These are phyloP conservation scores for Epicauta chinensis DNA, from an alignment of 1,140 invertebrate genomes.

Conservation along the genomic window DNA sequence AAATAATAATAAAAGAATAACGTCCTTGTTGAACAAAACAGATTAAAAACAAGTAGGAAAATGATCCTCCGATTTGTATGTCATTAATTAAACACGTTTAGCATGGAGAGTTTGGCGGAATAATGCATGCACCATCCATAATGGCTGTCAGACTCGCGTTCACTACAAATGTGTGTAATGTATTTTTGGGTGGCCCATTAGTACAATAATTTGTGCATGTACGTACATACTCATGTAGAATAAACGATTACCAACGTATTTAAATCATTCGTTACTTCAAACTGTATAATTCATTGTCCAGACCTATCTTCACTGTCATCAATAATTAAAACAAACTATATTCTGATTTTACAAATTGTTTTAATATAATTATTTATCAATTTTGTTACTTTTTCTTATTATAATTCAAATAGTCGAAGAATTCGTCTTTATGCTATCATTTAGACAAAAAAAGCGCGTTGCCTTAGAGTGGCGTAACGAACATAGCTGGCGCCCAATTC, in stretches of 20 bases:
- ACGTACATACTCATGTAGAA: constrained; percentile 22
- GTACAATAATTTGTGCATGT: constrained; percentile 31
- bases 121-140: constrained; percentile 33
- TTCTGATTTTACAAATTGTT: no score
- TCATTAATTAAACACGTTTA: constrained; percentile 32
- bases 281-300: neutral
- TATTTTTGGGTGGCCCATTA: constrained; percentile 34
- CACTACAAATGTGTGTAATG: constrained; percentile 32
- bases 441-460: no score
- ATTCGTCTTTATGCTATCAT: no score
- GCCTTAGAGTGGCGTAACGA: no score
- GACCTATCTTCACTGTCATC: no score
- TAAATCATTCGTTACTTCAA: constrained; percentile 23
- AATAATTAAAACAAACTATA: no score
- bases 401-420: no score
- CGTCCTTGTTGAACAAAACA: constrained; percentile 18
- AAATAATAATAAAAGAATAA: neutral
- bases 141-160: constrained; percentile 27
- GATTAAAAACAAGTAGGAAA: constrained; percentile 34
- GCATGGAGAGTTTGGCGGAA: constrained; percentile 23
- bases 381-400: no score
- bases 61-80: constrained; percentile 31
- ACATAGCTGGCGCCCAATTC: no score
- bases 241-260: constrained; percentile 26
- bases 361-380: no score